Base-by-base conservation (phyloP, 2,888 invertebrate genomes). In the Pilophorus perplexus region DNA sequence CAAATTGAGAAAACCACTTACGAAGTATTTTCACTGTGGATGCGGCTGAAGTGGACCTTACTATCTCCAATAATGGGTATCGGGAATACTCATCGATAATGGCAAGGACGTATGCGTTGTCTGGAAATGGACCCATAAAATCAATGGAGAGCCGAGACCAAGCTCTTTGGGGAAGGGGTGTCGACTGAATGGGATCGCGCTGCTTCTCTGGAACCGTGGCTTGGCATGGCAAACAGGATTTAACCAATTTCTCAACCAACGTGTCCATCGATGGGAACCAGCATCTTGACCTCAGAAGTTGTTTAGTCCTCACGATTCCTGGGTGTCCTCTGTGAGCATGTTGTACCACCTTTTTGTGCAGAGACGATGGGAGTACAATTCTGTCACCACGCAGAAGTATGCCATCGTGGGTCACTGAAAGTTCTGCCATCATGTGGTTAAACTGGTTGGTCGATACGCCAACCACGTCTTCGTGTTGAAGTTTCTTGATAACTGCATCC, bases 271-370 rank as follows among this genome's bases (percentile, higher is more conserved):
- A 12, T 5, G 52, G 52, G 14, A 52, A 52, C 52, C 52, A 52
- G 14, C 27, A 14, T 5, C 16, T 3, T 3, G 16, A 10, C n/a
- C n/a, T n/a, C n/a, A n/a, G n/a, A n/a, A n/a, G n/a, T n/a, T n/a
- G n/a, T n/a, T n/a, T n/a, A n/a, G 52, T 28, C 27, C 33, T 25
- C 4, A 28, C 33, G 6, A 50, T 50, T 2, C 50, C 50, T 50
- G 23, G 50, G 28, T 50, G 50, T 3, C 50, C 50, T n/a, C 52
- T 27, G 10, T 52, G 52, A 3, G 52, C 52, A 5, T n/a, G n/a
- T 16, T 27, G 18, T 18, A 27, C 25, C 10, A 18, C 52, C 3
- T 8, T 52, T 2, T 27, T 1, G 10, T 52, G 28, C 8, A 52
- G n/a, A 6, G 16, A 10, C 2, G 52, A 6, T 12, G 28, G 52